These are phyloP conservation scores for Luffia ferchaultella DNA, from an alignment of 2,888 invertebrate species.

Conservation along the genomic window DNA sequence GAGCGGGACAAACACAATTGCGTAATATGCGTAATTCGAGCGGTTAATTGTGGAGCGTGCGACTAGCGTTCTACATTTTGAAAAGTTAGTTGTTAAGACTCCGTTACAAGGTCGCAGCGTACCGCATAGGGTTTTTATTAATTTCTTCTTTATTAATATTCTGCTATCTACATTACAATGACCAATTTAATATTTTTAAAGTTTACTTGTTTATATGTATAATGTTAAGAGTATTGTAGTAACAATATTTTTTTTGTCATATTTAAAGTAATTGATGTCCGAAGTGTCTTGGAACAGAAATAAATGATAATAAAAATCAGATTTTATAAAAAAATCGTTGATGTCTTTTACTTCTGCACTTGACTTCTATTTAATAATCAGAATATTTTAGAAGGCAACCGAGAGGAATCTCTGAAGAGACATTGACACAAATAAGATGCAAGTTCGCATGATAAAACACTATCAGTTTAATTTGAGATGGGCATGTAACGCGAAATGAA, in stretches of 20 bases:
- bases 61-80: slow-evolving; percentile 9
- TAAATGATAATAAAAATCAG: too few relatives aligned
- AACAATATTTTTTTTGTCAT: too few relatives aligned
- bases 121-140: slow-evolving; percentile 3
- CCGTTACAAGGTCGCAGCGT: slow-evolving; percentile 10
- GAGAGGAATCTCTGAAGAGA: not conserved
- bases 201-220: too few relatives aligned
- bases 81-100: slow-evolving; percentile 8
- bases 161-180: slow-evolving; percentile 2
- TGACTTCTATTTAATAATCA: not conserved
- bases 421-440: not conserved
- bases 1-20: slow-evolving; percentile 9
- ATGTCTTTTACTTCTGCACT: not conserved
- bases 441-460: not conserved
- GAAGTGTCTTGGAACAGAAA: too few relatives aligned
- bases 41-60: slow-evolving; percentile 12
- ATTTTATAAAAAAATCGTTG: too few relatives aligned
- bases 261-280: too few relatives aligned
- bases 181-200: too few relatives aligned
- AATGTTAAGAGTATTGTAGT: too few relatives aligned
- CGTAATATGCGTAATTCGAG: slow-evolving; percentile 10
- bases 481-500: not conserved
- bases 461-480: not conserved
- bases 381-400: not conserved
- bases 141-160: not conserved